Conservation (phyloP, 2,797 vertebrate species). For the Pseudochromis fuscus region DNA sequence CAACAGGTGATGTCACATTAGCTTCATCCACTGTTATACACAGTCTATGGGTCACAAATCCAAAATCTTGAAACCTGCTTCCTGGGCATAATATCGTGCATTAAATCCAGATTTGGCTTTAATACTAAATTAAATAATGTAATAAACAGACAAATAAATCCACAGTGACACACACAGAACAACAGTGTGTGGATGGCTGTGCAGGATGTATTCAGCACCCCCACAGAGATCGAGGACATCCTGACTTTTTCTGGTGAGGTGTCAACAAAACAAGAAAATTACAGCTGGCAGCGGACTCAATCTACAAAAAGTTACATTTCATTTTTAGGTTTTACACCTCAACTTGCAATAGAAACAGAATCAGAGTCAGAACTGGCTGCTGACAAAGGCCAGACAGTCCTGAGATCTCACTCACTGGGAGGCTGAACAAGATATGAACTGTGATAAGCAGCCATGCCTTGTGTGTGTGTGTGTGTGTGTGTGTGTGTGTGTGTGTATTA, state of each 20-base stretch:
- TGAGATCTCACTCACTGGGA: neutral
- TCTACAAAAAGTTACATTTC: neutral
- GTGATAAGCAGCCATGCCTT: neutral
- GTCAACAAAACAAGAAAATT: neutral
- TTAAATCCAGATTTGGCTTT: too few species aligned
- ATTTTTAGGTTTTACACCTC: neutral
- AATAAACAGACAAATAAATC: neutral
- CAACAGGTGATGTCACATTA: too few species aligned
- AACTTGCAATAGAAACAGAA: too few species aligned
- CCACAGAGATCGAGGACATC: neutral
- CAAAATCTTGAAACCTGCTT: too few species aligned
- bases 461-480: neutral
- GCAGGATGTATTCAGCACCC: conserved; percentile 8
- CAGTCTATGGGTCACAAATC: too few species aligned
- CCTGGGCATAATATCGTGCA: too few species aligned
- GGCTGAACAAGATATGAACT: neutral
- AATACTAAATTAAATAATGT: too few species aligned
- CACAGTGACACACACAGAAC: neutral
- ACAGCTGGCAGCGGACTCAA: neutral
- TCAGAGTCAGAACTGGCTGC: neutral
- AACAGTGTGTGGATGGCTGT: conserved; percentile 16
- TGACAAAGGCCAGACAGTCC: neutral
- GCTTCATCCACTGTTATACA: too few species aligned
- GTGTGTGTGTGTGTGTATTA: conserved; percentile 3
- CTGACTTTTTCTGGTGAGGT: conserved; percentile 9